A percentile compares a stretch with the other conserved stretches of the same genome.
Evolutionary conservation across 2,797 vertebrate species (phyloP).

Genomic region (Sebastes melanostomus): DNA sequence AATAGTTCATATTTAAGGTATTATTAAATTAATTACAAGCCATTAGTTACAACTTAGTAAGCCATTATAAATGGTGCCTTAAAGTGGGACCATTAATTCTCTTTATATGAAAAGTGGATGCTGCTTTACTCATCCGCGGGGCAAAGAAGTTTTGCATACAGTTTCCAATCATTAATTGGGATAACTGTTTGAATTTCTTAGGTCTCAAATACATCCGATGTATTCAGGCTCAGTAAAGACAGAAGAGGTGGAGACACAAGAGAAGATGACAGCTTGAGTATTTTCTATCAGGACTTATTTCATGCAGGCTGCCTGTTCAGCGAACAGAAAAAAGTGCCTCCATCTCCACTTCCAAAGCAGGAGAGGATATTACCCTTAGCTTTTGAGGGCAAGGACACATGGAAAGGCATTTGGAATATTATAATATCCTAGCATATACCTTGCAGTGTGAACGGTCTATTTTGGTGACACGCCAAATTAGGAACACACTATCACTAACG

Average conservation of each 20-base stretch:
- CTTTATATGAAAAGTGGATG: background rate
- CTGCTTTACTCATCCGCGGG: background rate
- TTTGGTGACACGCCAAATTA: constrained; percentile 23
- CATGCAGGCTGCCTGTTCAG: constrained; percentile 75
- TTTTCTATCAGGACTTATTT: constrained; percentile 70
- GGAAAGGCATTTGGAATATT: constrained; percentile 62
- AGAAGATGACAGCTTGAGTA: constrained; percentile 39
- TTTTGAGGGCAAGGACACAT: constrained; percentile 71
- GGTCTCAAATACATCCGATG: background rate
- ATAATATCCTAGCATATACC: constrained; percentile 41
- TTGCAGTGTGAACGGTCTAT: constrained; percentile 30
- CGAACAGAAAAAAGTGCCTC: constrained; percentile 64
- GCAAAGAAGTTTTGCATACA: background rate
- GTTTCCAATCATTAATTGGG: background rate
- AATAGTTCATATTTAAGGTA: too few species aligned
- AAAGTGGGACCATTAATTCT: background rate
- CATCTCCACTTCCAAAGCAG: constrained; percentile 63
- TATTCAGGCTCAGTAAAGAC: constrained; percentile 15
- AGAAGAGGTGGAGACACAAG: constrained; percentile 16
- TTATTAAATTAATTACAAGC: too few species aligned
- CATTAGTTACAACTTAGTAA: background rate
- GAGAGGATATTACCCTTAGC: constrained; percentile 65
- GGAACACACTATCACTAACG: background rate
- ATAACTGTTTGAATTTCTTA: constrained; percentile 1
- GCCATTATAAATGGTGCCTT: background rate